phyloP scores from a whole-genome alignment of 2,797 vertebrate genomes.

The Alcedo atthis region DNA sequence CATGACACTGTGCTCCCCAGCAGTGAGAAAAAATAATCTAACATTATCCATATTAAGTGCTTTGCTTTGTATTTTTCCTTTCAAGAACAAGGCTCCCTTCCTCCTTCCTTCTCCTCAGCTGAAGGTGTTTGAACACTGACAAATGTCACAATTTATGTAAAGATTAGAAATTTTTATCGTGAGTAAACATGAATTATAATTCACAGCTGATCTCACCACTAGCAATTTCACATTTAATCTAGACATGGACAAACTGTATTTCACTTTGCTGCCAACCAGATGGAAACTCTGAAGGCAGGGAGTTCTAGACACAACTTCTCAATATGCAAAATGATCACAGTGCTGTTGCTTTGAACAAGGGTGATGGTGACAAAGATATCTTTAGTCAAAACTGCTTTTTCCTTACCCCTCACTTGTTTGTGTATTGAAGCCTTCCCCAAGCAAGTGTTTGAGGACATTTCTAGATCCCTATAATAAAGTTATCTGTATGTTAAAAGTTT shows the following conservation, averaged over 20 bases:
- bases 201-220: not conserved
- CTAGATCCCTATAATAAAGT: not conserved
- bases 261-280: not conserved
- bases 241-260: not conserved
- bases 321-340: not conserved
- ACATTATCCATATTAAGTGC: not conserved
- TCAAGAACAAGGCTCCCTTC: not conserved
- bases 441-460: not conserved
- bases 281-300: not conserved
- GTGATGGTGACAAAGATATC: not conserved
- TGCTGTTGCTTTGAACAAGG: not conserved
- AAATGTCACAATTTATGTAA: not conserved
- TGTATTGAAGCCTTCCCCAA: not conserved
- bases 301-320: not conserved
- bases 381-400: not conserved
- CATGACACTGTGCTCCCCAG: fast-evolving
- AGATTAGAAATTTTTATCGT: not conserved
- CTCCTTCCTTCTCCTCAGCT: not conserved
- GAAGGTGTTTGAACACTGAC: not conserved
- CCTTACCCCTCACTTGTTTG: not conserved
- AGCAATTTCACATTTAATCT: not conserved
- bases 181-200: not conserved
- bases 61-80: not conserved
- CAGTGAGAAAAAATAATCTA: not conserved
- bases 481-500: not conserved